Percentiles rank a stretch among this genome's conserved stretches.
phyloP scores from a whole-genome alignment of 2,888 invertebrate genomes.

The Artemia sinica region DNA sequence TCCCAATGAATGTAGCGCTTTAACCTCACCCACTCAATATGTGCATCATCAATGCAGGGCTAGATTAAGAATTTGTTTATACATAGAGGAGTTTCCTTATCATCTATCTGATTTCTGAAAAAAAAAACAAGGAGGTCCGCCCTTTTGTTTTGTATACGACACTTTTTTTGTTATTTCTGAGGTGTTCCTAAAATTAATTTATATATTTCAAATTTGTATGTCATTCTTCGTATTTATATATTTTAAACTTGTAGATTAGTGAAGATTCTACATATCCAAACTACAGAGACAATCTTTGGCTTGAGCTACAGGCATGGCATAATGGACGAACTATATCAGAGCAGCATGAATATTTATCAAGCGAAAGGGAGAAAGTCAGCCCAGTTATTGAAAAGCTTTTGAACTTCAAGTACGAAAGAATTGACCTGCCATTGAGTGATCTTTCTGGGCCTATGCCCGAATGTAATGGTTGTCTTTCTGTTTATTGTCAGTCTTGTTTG shows the following conservation, averaged over 20 bases:
- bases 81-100: no score
- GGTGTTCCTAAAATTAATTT: no score
- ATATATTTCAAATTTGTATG: no score
- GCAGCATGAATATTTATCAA: slow-evolving; percentile 57
- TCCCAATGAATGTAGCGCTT: no score
- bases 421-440: slow-evolving; percentile 1
- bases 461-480: slow-evolving; percentile 50
- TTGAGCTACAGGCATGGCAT: slow-evolving; percentile 68
- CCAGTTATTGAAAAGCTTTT: slow-evolving; percentile 54
- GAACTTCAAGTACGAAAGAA: slow-evolving; percentile 44
- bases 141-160: no score
- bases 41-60: no score
- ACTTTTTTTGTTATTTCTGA: no score
- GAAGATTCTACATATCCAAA: not conserved
- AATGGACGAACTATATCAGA: slow-evolving; percentile 54
- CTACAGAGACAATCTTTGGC: slow-evolving; percentile 42
- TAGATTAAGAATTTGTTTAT: no score
- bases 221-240: no score
- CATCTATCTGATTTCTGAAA: no score
- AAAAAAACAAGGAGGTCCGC: no score
- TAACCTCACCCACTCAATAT: no score
- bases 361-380: slow-evolving; percentile 51
- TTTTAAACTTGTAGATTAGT: slow-evolving; percentile 39
- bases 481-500: slow-evolving; percentile 51
- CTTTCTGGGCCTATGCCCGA: slow-evolving; percentile 16